Base-by-base conservation (phyloP, 1,140 invertebrate genomes). In the Eriocheir sinensis region DNA sequence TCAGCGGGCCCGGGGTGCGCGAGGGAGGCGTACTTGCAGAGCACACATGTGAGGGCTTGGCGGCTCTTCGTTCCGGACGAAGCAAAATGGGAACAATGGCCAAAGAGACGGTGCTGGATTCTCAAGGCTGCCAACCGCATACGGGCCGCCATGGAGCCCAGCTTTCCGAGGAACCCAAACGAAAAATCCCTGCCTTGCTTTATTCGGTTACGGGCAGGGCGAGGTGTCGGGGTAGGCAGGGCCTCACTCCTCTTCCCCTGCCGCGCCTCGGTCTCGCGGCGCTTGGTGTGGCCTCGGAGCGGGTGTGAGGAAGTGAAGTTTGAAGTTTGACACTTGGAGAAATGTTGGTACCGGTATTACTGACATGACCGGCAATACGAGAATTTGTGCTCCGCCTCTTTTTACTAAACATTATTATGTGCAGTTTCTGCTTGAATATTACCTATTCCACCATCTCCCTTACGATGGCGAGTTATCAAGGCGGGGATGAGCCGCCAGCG, bases 41-140 rank as follows among this genome's bases (percentile, higher is more conserved):
- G 41, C 36, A 92, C 53, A 27, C 41, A 27, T 21, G 79, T 21
- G 48, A 0, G n/a, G 36, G 44, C 44, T 48, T 34, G 80, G 44
- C 30, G 48, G 40, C 21, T 32, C 36, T 36, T 92, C 91, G 30
- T 81, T 92, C 41, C 34, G 27, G 60, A 53, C 48, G 91, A 92
- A 92, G 53, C 91, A 92, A 53, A 92, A 53, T 92, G 91, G 53
- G 41, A 92, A 92, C 91, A 92, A 92, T 86, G 91, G 41, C 91
- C 44, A 86, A 44, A 86, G 91, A 36, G 80, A 92, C 40, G n/a
- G 91, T 92, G 85, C 91, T 85, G 91, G 91, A 92, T 92, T 92
- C 91, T 92, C 91, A 92, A 80, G 80, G 91, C 91, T 92, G 91
- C 91, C 91, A 92, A 92, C 91, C 81, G 79, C 91, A 92, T 92